Base-by-base conservation (phyloP, 2,113 vertebrate genomes). In the Scomber japonicus region DNA sequence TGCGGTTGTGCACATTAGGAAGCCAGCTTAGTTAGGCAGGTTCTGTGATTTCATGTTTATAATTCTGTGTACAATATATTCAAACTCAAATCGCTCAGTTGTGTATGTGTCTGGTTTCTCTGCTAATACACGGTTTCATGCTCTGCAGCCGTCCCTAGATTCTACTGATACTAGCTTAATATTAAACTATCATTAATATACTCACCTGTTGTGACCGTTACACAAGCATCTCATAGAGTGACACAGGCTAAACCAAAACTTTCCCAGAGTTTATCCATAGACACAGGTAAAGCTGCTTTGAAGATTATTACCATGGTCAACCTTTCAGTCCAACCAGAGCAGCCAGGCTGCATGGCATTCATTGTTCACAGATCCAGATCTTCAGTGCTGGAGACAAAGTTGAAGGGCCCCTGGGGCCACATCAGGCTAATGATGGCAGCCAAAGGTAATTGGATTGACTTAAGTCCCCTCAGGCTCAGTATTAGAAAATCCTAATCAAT, bases 401-500 rank as follows among this genome's bases (percentile, higher is more conserved):
- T 74, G 64, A 90, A 79, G 75, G 80, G 45, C 70, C 85, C 87
- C 75, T 27, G 75, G 49, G 87, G 85, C 68, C 83, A 84, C 2
- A 73, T 91, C 86, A 83, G 83, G 75, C 75, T 91, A 92, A 92
- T 83, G 81, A 90, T 81, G 75, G 86, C 86, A 88, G 83, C 85
- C 82, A 91, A 88, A 83, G 83, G 89, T 95, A 93, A 95, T 93
- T 84, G 88, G 87, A 94, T 94, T 77, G 82, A 92, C 87, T 92
- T 90, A 82, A 89, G 76, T 80, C 88, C 82, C 90, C 78, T 84
- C 69, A 61, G 82, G 90, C 85, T 60, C 67, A 61, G 81, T 87
- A 88, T 93, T 90, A 91, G 88, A 93, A 92, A 94, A 88, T 91
- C 84, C 77, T 87, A 92, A 94, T 95, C 90, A 94, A 88, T 93